Base-by-base conservation (phyloP, 1,140 invertebrate species). In the Globodera rostochiensis region DNA sequence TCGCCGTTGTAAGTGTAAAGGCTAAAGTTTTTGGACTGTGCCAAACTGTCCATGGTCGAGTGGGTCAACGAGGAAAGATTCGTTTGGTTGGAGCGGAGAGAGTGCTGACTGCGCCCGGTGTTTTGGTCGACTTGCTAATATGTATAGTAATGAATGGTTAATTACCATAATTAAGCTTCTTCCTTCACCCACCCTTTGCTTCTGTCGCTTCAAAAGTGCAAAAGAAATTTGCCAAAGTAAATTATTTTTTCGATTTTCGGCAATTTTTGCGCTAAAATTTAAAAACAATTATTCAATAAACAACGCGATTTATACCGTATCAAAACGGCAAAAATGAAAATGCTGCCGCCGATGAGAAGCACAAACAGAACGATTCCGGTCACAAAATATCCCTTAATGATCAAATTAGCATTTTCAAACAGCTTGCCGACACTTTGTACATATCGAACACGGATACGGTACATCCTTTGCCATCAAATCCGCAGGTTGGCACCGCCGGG, bases 21-120 rank as follows among this genome's bases (percentile, higher is more conserved):
- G 25, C 53, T 75, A 75, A 87, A 90, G 11, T 74, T 69, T 64
- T 90, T 88, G 1, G 87, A 89, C 36, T 80, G 67, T 21, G 81
- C 83, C 36, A 90, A 82, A 45, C 82, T 89, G 67, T 90, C 83
- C 13, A 88, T 79, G 9, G 87, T 87, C 53, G 87, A 81, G 73
- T 89, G 88, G 73, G 88, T 88, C 70, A 85, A 19, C 84, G 66
- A 47, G 82, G 84, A 49, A 77, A 77, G 7, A 76, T 82, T 78
- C 82, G 87, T 11, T 86, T 80, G 25, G 80, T 85, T 8, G 82
- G 82, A 50, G 64, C 50, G 70, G 83, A 71, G 25, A 73, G 57
- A 46, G 45, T 25, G 53, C 25, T 47, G 47, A 64, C 57, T 64
- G 57, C 57, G 57, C 19, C 19, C 57, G 57, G 57, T 15, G 19